A percentile compares a stretch with the other conserved stretches of the same genome.
Conservation (phyloP, 2,113 vertebrate genomes). For the Myiozetetes cayanensis region DNA sequence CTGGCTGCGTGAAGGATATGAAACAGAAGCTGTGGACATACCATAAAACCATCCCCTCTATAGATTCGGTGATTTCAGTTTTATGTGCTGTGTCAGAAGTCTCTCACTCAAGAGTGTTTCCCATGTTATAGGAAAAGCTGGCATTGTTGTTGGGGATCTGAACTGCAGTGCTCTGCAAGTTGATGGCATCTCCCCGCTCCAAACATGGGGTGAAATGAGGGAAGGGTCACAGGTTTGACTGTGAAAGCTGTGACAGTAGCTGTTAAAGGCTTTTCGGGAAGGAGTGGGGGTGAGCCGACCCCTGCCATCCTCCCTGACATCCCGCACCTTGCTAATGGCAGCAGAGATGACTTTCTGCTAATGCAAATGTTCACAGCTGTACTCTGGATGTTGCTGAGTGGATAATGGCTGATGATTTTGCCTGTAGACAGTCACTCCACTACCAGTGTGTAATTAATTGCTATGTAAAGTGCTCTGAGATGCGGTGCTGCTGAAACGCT, state of each 20-base stretch:
- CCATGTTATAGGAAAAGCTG: neutral
- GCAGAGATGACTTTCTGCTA: neutral
- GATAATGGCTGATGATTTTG: slow-evolving; percentile 59
- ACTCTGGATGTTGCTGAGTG: slow-evolving; percentile 54
- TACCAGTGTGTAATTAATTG: slow-evolving; percentile 67
- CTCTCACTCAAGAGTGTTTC: neutral
- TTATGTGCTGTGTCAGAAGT: neutral
- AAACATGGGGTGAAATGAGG: neutral
- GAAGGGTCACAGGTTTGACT: neutral
- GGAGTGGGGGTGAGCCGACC: neutral
- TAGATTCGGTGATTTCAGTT: neutral
- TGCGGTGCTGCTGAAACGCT: neutral
- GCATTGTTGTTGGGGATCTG: neutral
- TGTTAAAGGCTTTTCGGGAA: neutral
- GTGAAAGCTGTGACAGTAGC: neutral
- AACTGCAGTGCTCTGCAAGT: neutral
- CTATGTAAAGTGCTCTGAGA: slow-evolving; percentile 64
- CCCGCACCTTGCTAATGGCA: slow-evolving; percentile 18
- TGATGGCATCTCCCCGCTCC: neutral
- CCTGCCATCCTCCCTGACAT: neutral
- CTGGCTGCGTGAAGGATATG: too few relatives aligned
- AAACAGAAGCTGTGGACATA: neutral
- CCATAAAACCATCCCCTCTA: neutral
- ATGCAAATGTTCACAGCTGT: slow-evolving; percentile 57
- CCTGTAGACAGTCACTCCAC: slow-evolving; percentile 64